Base-by-base conservation (phyloP, 2,797 vertebrate species). In the Gambusia yucatana region DNA sequence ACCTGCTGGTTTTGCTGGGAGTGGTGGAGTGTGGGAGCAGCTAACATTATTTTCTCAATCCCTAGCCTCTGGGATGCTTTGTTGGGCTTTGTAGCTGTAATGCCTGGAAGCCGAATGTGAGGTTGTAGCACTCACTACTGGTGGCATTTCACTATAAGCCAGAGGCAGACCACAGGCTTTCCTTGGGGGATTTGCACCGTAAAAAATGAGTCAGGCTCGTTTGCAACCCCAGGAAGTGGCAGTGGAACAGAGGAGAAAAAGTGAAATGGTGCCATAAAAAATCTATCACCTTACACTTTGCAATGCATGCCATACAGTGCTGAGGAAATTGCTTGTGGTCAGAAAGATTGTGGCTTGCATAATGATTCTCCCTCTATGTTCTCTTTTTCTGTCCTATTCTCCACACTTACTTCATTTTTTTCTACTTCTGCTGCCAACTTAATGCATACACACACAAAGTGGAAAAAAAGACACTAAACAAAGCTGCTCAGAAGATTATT, bases 131-230 rank as follows among this genome's bases (percentile, higher is more conserved):
- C 91, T 93, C 80, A 91, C 92, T 90, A 88, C 90, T 91, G 91
- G 90, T 95, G 87, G 89, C 85, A 88, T 91, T 90, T 90, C 84
- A 90, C 88, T 81, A 74, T 91, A 86, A 94, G 94, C 94, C 92
- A 86, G 86, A 87, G 90, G 93, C 87, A 85, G 85, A 91, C 93
- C 88, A 82, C 82, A 84, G 91, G 93, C 92, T 91, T 88, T 92
- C 88, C 92, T 91, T 63, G 3, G 84, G 87, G 91, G 91, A 92
- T 92, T 92, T 94, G 59, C 83, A 87, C 86, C n/a, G 73, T 85
- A 86, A 81, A 84, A 86, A 90, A 86, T 76, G 83, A 91, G 79
- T 86, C 82, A 77, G 83, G 75, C 86, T 84, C 82, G 83, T 90
- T 88, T 89, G 85, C 76, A 86, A 89, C 87, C 84, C 80, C 84